Conservation (phyloP, 2,888 invertebrate species). For the Magallana nippona region DNA sequence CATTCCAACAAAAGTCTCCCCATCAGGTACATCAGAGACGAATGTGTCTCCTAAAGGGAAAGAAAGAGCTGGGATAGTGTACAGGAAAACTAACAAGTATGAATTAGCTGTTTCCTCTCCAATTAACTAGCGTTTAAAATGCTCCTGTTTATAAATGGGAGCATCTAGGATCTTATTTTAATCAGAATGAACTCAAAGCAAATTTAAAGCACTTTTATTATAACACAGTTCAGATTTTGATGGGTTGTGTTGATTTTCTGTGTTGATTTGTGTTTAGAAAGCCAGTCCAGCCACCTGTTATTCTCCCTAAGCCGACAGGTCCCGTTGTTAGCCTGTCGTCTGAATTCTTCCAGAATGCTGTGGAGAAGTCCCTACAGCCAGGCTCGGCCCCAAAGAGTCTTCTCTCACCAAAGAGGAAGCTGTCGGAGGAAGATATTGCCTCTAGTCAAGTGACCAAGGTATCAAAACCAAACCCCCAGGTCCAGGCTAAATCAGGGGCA, state of each 20-base stretch:
- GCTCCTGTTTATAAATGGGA: too few relatives aligned
- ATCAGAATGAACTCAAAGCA: too few relatives aligned
- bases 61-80: neutral
- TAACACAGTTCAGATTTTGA: too few relatives aligned
- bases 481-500: neutral
- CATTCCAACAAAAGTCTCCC: constrained; percentile 9
- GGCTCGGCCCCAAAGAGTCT: neutral
- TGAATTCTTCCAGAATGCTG: constrained; percentile 49
- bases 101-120: neutral
- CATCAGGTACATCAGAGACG: constrained; percentile 12
- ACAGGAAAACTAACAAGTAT: constrained; percentile 18
- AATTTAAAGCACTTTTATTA: too few relatives aligned
- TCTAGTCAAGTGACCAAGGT: neutral
- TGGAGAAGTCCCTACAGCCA: constrained; percentile 46
- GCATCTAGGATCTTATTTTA: too few relatives aligned
- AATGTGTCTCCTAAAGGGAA: constrained; percentile 38
- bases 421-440: neutral
- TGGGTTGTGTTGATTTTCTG: neutral
- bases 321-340: constrained; percentile 34
- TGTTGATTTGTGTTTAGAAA: neutral
- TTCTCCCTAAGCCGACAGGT: neutral
- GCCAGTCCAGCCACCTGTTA: neutral
- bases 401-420: neutral
- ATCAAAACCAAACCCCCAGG: neutral
- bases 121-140: neutral